A percentile compares a stretch with the other conserved stretches of the same genome.
These are phyloP conservation scores for Parus major DNA, from an alignment of 2,113 vertebrate species.

Conservation along the genomic window DNA sequence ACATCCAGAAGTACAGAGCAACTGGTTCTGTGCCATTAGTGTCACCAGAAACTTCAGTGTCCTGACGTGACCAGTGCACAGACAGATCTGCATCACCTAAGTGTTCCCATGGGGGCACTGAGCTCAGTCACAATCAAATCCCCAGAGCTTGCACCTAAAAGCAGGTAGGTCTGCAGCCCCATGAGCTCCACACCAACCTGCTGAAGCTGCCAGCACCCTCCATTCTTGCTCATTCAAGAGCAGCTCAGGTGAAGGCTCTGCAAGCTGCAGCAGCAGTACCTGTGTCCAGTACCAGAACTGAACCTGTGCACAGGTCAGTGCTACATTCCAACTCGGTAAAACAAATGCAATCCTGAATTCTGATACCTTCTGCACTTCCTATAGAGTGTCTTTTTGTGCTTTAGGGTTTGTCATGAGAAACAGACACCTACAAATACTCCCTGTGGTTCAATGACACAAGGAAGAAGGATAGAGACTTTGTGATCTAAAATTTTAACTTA, in stretches of 20 bases:
- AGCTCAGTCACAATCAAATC: not conserved
- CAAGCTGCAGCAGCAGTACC: not conserved
- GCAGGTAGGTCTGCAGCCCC: not conserved
- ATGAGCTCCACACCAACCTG: rapidly evolving
- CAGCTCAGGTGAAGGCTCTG: not conserved
- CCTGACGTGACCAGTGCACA: rapidly evolving
- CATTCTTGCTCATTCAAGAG: not conserved
- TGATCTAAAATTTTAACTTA: not conserved
- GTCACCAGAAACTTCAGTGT: not conserved
- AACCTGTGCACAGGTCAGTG: not conserved
- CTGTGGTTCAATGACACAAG: not conserved
- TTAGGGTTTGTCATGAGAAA: not conserved
- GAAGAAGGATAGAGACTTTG: not conserved
- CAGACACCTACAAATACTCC: not conserved
- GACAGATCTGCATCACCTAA: rapidly evolving
- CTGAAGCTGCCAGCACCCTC: not conserved
- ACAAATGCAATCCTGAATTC: not conserved
- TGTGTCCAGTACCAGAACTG: not conserved
- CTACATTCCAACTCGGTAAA: not conserved
- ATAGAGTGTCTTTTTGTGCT: not conserved
- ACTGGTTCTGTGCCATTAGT: not conserved
- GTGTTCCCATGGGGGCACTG: not conserved
- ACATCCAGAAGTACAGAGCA: not conserved
- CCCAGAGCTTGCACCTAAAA: not conserved
- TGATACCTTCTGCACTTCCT: not conserved